Evolutionary conservation across 2,888 invertebrate genomes (phyloP), one percentile per base, ranked within the genome.

Genomic region (Cheilosia vernalis): DNA sequence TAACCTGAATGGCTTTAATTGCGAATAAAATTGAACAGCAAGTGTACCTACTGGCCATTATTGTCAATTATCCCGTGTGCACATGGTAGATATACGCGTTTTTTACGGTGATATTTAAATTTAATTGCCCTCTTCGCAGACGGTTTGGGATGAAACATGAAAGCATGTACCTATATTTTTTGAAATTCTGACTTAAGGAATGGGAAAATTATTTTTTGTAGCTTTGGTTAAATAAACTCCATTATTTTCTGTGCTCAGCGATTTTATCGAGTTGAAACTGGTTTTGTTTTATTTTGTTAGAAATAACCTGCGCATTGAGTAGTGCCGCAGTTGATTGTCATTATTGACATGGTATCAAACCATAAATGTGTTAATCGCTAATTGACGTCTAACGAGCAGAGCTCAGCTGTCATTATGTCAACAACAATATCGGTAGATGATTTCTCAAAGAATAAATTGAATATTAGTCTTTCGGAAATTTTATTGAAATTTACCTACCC

Each of bases 21-120:
- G 10, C 21, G 44, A 44, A 63, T 63, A 47, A 60, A 27, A 47
- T 37, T 44, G 30, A 37, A 51, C 64, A 9, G 15, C 47, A 63
- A 17, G 47, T 15, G 63, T 15, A 47, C 30, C 24, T n/a, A n/a
- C n/a, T n/a, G n/a, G 9, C 13, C 64, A 64, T 64, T 64, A 64
- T 64, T 64, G 51, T 49, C 64, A 64, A 64, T 64, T 64, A 64
- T 49, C 51, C 3, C 37, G 19, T 19, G 21, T 33, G 37, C 37
- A 15, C 15, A 4, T 2, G 44, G 44, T 17, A 37, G 10, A 30
- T 9, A 37, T 37, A 37, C 37, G 13, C 9, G n/a, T 17, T 17
- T 7, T 44, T 47, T 47, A 17, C 17, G 7, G 9, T n/a, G 44
- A 17, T n/a, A 17, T 47, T 47, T 17, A 7, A 47, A 15, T 49